Conservation (phyloP, 2,113 vertebrate species). For the Oryzias curvinotus region DNA sequence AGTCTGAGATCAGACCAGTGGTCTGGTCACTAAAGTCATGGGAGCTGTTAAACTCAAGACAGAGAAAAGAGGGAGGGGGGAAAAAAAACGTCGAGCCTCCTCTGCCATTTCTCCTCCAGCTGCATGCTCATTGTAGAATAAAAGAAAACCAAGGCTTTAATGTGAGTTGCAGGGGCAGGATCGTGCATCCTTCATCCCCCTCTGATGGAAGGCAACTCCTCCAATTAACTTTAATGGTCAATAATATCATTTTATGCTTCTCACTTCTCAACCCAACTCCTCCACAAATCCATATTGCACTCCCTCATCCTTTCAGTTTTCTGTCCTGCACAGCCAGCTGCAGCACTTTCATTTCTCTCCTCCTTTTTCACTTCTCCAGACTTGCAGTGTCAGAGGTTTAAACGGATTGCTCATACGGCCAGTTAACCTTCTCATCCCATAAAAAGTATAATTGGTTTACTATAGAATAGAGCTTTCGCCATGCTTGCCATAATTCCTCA, state of each 20-base stretch:
- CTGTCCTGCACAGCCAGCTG: conserved; percentile 27
- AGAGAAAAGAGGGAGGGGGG: not conserved
- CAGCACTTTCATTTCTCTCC: conserved; percentile 40
- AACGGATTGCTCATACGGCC: conserved; percentile 76
- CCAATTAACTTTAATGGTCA: conserved; percentile 80
- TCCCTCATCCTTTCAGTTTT: conserved; percentile 27
- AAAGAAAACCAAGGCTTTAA: conserved; percentile 57
- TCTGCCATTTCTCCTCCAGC: conserved; percentile 34
- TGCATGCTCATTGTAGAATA: conserved; percentile 54
- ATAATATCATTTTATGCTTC: conserved; percentile 74
- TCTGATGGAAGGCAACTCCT: conserved; percentile 61
- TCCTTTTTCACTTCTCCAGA: conserved; percentile 56
- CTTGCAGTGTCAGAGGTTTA: conserved; percentile 70
- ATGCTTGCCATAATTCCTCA: conserved; percentile 88
- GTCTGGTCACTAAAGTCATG: conserved; percentile 72
- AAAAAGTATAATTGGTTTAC: conserved; percentile 94
- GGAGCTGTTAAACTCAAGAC: conserved; percentile 61
- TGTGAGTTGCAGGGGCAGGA: conserved; percentile 46
- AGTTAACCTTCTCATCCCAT: conserved; percentile 89
- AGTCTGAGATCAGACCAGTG: conserved; percentile 68
- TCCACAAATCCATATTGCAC: conserved; percentile 44
- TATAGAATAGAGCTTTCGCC: conserved; percentile 82
- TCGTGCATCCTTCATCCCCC: conserved; percentile 50
- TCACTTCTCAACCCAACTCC: conserved; percentile 50
- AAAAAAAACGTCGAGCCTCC: conserved; percentile 41